phyloP scores from a whole-genome alignment of 1,140 invertebrate genomes.

The Sitobion miscanthi region DNA sequence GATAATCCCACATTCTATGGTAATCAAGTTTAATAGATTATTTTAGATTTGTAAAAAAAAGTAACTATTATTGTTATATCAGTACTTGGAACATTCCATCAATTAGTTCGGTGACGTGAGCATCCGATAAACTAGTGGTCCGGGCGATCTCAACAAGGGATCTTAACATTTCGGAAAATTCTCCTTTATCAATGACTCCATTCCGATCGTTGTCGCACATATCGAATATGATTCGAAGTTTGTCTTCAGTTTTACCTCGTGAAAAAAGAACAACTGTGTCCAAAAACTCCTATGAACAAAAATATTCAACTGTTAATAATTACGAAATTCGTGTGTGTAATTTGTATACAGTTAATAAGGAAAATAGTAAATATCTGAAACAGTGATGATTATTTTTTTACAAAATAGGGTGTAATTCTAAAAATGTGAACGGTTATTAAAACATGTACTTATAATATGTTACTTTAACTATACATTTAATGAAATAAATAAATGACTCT shows the following conservation, averaged over 20 bases:
- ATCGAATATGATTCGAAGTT: constrained; percentile 94
- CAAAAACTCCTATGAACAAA: constrained; percentile 79
- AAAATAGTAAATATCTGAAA: not conserved
- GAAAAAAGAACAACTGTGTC: constrained; percentile 93
- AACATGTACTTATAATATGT: not conserved
- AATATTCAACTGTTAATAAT: not conserved
- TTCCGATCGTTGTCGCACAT: constrained; percentile 98
- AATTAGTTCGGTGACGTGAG: constrained; percentile 89
- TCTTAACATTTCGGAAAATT: constrained; percentile 91
- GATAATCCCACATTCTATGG: constrained; percentile 84
- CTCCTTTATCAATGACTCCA: constrained; percentile 92
- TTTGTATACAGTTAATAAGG: not conserved
- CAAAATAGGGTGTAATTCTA: not conserved
- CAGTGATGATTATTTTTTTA: not conserved
- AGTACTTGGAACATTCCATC: constrained; percentile 89
- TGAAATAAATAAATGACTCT: not conserved
- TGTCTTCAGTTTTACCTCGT: constrained; percentile 92
- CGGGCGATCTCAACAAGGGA: constrained; percentile 94
- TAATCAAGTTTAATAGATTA: not conserved
- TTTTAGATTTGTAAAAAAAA: not conserved
- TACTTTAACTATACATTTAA: not conserved
- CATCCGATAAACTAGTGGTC: constrained; percentile 86
- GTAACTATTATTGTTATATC: not conserved
- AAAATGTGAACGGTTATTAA: not conserved
- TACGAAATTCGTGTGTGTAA: not conserved